Evolutionary conservation across 2,113 vertebrate genomes (phyloP).

Genomic region (Turnix velox): DNA sequence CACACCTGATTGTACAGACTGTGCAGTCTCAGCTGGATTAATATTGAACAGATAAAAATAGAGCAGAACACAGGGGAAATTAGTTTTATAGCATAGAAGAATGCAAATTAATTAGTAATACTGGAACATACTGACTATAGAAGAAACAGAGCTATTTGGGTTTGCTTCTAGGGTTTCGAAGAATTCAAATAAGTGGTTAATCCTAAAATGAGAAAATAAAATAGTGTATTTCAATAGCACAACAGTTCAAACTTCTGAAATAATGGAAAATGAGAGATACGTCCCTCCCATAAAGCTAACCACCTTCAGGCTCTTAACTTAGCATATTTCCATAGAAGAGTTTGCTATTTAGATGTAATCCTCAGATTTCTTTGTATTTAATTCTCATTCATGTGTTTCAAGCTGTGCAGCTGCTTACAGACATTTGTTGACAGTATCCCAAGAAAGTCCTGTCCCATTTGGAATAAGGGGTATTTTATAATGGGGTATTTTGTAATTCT

Average conservation of each 20-base stretch:
- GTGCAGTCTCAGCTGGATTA: background rate
- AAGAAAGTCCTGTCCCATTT: background rate
- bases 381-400: background rate
- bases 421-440: background rate
- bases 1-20: background rate
- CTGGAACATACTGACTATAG: background rate
- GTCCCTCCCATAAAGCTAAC: background rate
- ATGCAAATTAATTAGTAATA: slow-evolving; percentile 15
- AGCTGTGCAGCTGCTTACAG: background rate
- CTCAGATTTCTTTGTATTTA: background rate
- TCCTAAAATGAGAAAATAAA: background rate
- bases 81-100: slow-evolving; percentile 5
- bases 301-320: background rate
- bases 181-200: slow-evolving; percentile 35
- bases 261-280: background rate
- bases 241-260: background rate
- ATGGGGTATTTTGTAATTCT: background rate
- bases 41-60: slow-evolving; percentile 9
- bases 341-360: background rate
- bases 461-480: no score
- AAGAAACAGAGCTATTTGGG: background rate
- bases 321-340: background rate
- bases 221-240: background rate
- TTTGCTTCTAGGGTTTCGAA: slow-evolving; percentile 31
- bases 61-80: slow-evolving; percentile 25